Conservation (phyloP, 2,797 vertebrate species). For the Stomatorhinus walkeri region DNA sequence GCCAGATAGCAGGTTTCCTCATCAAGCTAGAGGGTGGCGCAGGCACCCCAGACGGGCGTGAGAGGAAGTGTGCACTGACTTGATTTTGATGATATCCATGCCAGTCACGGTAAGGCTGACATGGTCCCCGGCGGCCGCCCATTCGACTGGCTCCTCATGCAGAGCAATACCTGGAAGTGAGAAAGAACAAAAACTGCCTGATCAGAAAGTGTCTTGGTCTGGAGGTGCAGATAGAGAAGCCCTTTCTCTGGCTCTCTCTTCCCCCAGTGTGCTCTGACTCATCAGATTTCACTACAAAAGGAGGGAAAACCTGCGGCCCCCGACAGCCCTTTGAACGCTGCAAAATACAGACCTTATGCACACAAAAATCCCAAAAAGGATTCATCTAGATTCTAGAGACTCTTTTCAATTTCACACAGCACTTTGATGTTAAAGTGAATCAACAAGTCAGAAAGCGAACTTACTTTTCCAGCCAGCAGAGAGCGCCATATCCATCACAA, state of each 20-base stretch:
- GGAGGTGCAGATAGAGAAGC: conserved; percentile 33
- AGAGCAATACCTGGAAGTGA: conserved; percentile 86
- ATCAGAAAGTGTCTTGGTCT: conserved; percentile 53
- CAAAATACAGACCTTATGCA: neutral
- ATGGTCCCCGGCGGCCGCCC: conserved; percentile 95
- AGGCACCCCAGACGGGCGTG: neutral
- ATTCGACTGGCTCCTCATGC: conserved; percentile 87
- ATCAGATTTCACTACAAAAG: conserved; percentile 28
- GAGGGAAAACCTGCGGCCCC: neutral
- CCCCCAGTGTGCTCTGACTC: conserved; percentile 28
- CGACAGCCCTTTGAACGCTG: neutral
- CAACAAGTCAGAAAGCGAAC: neutral
- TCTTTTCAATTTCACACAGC: neutral
- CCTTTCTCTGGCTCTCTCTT: neutral
- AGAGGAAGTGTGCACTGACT: conserved; percentile 64
- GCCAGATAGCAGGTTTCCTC: conserved; percentile 10
- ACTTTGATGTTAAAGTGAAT: neutral
- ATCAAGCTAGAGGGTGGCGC: neutral
- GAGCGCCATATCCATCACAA: conserved; percentile 35
- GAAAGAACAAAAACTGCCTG: conserved; percentile 62
- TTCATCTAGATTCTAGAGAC: neutral
- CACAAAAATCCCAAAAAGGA: neutral
- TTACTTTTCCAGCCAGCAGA: conserved; percentile 37
- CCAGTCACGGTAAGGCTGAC: conserved; percentile 93
- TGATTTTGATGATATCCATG: conserved; percentile 99